These are phyloP conservation scores for Graptemys geographica DNA, from an alignment of 2,797 vertebrate genomes.

Conservation along the genomic window DNA sequence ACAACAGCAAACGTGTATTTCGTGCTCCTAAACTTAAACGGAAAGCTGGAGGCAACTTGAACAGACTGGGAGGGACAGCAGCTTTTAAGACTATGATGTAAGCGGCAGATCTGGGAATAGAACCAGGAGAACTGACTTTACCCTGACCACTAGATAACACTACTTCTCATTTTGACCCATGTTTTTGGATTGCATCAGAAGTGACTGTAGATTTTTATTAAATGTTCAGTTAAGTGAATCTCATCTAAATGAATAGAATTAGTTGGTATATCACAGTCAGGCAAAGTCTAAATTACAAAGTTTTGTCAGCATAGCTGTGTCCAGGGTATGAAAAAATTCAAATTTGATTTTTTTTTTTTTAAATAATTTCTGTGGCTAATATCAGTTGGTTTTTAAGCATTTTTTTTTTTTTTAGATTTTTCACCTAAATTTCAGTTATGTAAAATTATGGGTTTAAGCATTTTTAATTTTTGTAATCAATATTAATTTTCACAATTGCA, in stretches of 20 bases:
- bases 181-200: background rate
- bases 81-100: background rate
- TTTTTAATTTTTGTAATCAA: background rate
- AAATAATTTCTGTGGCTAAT: background rate
- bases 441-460: background rate
- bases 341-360: background rate
- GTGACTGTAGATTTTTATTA: background rate
- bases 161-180: background rate
- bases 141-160: conserved; percentile 9
- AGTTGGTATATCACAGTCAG: background rate
- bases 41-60: background rate
- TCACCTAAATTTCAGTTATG: background rate
- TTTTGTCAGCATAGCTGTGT: background rate
- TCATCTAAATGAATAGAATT: background rate
- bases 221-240: background rate
- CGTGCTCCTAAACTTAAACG: conserved; percentile 3
- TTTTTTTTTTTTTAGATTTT: background rate
- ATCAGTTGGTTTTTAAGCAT: background rate
- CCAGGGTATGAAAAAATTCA: background rate
- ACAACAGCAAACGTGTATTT: background rate
- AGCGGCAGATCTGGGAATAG: conserved; percentile 8
- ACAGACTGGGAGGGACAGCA: background rate
- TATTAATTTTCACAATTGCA: background rate
- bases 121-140: background rate
- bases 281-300: background rate